Evolutionary conservation across 2,888 invertebrate genomes (phyloP).

Genomic region (Athripsodes cinereus): DNA sequence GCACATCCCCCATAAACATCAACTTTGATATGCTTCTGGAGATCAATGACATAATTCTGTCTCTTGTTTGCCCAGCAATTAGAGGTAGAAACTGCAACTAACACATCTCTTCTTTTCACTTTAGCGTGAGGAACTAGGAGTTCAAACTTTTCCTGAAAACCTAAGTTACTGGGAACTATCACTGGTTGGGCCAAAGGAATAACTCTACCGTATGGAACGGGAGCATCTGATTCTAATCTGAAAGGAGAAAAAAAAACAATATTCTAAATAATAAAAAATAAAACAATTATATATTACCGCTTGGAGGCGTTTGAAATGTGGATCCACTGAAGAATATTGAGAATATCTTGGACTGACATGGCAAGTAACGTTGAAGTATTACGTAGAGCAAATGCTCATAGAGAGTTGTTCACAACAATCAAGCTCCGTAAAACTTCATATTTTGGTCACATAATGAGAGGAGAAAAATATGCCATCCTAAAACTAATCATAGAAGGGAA

Average conservation of each 20-base stretch:
- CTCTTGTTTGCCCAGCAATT: conserved; percentile 48
- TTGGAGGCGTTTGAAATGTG: no score
- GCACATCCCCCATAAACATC: conserved; percentile 53
- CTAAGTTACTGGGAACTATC: not conserved
- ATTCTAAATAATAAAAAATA: no score
- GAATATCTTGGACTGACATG: no score
- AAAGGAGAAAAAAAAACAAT: no score
- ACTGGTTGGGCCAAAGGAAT: conserved; percentile 30
- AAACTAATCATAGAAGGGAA: no score
- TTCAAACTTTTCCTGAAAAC: not conserved
- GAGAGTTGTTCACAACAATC: no score
- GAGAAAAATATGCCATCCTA: no score
- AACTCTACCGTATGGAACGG: conserved; percentile 61
- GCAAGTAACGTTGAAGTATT: no score
- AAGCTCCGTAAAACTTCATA: not conserved
- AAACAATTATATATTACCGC: no score
- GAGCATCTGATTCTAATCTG: conserved; percentile 51
- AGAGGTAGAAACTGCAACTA: conserved; percentile 53
- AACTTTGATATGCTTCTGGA: conserved; percentile 54
- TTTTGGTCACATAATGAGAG: no score
- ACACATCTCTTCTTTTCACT: conserved; percentile 40
- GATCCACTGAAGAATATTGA: no score
- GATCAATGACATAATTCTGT: conserved; percentile 48
- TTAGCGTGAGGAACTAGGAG: conserved; percentile 36
- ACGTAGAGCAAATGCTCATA: no score